Percentiles rank a stretch among this genome's conserved stretches.
Evolutionary conservation across 2,113 vertebrate genomes (phyloP).

Genomic region (Melanocharis versteri): DNA sequence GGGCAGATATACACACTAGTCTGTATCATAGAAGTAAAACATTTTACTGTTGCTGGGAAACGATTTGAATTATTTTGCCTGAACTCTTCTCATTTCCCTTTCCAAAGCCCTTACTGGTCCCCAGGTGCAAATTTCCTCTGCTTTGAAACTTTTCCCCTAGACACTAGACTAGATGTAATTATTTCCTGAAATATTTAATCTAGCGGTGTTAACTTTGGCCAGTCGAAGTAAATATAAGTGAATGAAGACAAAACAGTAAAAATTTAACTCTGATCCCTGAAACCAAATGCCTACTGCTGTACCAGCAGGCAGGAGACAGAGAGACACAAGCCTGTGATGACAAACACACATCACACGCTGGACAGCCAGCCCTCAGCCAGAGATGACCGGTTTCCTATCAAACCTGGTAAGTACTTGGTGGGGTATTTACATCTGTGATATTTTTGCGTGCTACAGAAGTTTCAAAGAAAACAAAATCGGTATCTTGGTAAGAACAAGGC

Average conservation of each 20-base stretch:
- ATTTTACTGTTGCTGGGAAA: not conserved
- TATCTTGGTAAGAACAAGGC: not conserved
- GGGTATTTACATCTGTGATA: not conserved
- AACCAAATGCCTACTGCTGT: not conserved
- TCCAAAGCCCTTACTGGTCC: not conserved
- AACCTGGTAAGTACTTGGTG: conserved; percentile 25
- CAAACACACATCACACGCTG: not conserved
- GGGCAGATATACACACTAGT: not conserved
- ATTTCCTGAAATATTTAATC: conserved; percentile 55
- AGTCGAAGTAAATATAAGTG: not conserved
- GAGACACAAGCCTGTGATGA: not conserved
- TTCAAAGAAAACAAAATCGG: not conserved
- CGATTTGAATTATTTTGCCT: not conserved
- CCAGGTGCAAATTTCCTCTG: not conserved
- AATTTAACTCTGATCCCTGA: conserved; percentile 38
- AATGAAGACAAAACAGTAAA: conserved; percentile 16
- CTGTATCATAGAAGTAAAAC: not conserved
- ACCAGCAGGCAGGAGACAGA: not conserved
- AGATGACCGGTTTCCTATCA: conserved; percentile 20
- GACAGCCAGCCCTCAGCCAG: not conserved
- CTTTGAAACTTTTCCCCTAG: not conserved
- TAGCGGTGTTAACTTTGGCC: conserved; percentile 24
- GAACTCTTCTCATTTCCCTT: not conserved
- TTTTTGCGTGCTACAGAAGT: not conserved
- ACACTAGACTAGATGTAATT: not conserved